Evolutionary conservation across 2,888 invertebrate species (phyloP).

Genomic region (Altica lythri): DNA sequence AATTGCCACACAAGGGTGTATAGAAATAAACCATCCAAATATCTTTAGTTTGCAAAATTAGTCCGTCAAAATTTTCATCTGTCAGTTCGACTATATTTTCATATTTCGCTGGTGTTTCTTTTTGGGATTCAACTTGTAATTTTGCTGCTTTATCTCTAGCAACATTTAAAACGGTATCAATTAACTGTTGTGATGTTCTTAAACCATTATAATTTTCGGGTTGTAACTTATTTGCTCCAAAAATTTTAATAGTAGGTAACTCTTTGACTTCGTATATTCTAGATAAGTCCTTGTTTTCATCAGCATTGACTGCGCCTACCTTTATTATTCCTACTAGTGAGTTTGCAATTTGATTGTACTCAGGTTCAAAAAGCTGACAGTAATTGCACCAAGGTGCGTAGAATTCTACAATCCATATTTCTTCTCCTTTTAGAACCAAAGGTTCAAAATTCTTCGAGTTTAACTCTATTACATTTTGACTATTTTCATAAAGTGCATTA

Average conservation of each 20-base stretch:
- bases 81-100: conserved; percentile 89
- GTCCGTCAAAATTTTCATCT: conserved; percentile 87
- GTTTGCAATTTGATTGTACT: conserved; percentile 85
- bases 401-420: conserved; percentile 91
- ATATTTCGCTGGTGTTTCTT: conserved; percentile 51
- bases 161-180: conserved; percentile 72
- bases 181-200: conserved; percentile 77
- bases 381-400: conserved; percentile 93
- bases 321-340: conserved; percentile 88
- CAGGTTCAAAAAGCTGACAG: conserved; percentile 82
- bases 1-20: conserved; percentile 92
- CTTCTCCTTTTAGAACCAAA: conserved; percentile 75
- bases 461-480: conserved; percentile 75
- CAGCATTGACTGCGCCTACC: conserved; percentile 79
- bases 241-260: conserved; percentile 92
- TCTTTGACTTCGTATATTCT: conserved; percentile 76
- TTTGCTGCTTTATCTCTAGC: conserved; percentile 11
- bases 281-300: conserved; percentile 77
- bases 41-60: conserved; percentile 85
- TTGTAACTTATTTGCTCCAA: conserved; percentile 75
- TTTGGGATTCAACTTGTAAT: conserved; percentile 60
- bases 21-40: conserved; percentile 95
- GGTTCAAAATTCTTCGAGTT: conserved; percentile 80
- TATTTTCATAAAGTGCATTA: no score
- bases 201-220: conserved; percentile 78